These are phyloP conservation scores for Syritta pipiens DNA, from an alignment of 2,888 invertebrate species.

Conservation along the genomic window DNA sequence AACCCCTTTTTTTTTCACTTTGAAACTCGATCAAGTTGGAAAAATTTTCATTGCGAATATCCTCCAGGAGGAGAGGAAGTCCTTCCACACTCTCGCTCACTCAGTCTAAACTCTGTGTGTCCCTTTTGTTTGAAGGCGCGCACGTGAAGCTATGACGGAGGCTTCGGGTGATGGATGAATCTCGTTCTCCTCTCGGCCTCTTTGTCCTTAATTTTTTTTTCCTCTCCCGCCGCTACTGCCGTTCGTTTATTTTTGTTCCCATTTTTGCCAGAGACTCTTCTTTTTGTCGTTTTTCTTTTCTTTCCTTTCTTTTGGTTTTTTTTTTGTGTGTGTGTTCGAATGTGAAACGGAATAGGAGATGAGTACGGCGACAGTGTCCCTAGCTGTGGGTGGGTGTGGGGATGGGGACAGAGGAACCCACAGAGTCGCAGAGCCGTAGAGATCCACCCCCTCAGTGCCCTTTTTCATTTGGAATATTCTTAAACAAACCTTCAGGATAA, in stretches of 20 bases:
- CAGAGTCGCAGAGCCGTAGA: conserved; percentile 9
- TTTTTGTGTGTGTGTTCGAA: conserved; percentile 28
- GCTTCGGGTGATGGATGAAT: conserved; percentile 66
- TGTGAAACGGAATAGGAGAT: conserved; percentile 68
- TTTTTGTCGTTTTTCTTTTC: conserved; percentile 9
- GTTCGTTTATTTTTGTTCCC: conserved; percentile 36
- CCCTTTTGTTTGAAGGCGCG: conserved; percentile 37
- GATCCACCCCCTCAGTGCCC: conserved; percentile 32
- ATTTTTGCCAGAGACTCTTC: conserved; percentile 51
- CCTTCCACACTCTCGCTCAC: not conserved
- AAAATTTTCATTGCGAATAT: conserved; percentile 54
- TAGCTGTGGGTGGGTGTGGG: conserved; percentile 37
- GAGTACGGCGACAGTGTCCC: conserved; percentile 57
- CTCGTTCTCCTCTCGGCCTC: conserved; percentile 3
- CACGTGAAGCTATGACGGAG: conserved; percentile 44
- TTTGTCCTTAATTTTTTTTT: not conserved
- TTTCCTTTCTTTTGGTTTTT: not conserved
- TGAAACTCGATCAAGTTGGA: conserved; percentile 60
- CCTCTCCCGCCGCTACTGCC: not conserved
- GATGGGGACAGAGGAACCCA: not conserved
- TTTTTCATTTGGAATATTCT: conserved; percentile 58
- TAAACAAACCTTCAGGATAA: conserved; percentile 62
- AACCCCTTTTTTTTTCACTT: conserved; percentile 18
- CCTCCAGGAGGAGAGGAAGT: conserved; percentile 1
- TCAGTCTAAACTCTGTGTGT: not conserved